Conservation (phyloP, 2,113 vertebrate genomes). For the Corythornis cristatus region DNA sequence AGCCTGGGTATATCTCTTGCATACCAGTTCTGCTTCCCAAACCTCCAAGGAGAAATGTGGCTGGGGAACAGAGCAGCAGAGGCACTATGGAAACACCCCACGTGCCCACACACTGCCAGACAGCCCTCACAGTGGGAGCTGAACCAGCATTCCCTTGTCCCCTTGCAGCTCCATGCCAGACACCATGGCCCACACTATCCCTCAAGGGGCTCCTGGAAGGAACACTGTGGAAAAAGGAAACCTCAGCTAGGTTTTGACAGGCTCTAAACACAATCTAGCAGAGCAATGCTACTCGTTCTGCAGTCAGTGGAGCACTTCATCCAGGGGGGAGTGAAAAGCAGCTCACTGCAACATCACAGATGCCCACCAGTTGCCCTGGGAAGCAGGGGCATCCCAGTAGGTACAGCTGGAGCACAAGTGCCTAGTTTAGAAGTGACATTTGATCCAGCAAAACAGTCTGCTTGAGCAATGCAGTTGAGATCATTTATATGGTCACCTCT, state of each 20-base stretch:
- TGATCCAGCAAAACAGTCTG: not conserved
- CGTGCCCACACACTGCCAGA: not conserved
- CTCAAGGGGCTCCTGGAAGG: not conserved
- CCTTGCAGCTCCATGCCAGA: not conserved
- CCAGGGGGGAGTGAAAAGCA: accelerated
- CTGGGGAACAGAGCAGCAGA: not conserved
- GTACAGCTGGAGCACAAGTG: not conserved
- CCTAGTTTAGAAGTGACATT: not conserved
- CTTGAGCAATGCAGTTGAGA: not conserved
- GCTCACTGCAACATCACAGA: not conserved
- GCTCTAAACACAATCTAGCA: not conserved
- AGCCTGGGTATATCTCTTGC: not conserved
- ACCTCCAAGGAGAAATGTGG: not conserved
- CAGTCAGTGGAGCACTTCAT: not conserved
- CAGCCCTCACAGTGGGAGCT: accelerated
- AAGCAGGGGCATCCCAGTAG: not conserved
- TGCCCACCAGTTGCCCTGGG: too few species aligned
- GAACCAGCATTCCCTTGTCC: not conserved
- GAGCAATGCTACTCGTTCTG: not conserved
- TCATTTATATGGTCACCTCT: not conserved
- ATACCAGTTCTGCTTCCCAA: not conserved
- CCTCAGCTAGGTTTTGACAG: not conserved
- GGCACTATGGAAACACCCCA: not conserved
- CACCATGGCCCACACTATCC: accelerated
- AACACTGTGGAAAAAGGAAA: not conserved